These are phyloP conservation scores for Scrobipalpa costella DNA, from an alignment of 2,888 invertebrate genomes.

Conservation along the genomic window DNA sequence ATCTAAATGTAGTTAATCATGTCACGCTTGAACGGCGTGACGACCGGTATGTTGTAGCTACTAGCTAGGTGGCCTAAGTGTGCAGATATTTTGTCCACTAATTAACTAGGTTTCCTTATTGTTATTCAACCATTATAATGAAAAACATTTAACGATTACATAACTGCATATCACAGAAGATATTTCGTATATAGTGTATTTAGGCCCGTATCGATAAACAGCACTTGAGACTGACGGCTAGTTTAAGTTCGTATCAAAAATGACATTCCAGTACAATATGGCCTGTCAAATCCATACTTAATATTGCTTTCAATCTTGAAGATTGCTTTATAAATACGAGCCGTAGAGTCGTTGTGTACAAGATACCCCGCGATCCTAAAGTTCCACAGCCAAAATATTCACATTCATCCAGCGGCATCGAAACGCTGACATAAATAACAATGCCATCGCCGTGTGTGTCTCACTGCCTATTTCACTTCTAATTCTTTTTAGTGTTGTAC, in stretches of 20 bases:
- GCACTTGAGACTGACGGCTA: too few species aligned
- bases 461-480: constrained; percentile 55
- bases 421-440: constrained; percentile 32
- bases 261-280: too few species aligned
- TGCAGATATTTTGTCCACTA: constrained; percentile 47
- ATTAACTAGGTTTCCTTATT: constrained; percentile 53
- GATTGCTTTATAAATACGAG: too few species aligned
- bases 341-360: background rate
- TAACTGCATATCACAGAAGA: too few species aligned
- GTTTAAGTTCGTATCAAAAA: too few species aligned
- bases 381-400: constrained; percentile 22
- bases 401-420: constrained; percentile 25
- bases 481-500: constrained; percentile 62
- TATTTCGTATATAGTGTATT: too few species aligned
- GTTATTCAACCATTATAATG: too few species aligned
- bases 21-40: constrained; percentile 36
- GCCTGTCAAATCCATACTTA: too few species aligned
- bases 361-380: constrained; percentile 17
- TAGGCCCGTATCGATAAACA: too few species aligned
- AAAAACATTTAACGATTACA: too few species aligned
- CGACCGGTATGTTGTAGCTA: constrained; percentile 35
- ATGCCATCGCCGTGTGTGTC: constrained; percentile 52
- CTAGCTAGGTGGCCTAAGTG: constrained; percentile 26
- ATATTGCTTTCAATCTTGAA: too few species aligned
- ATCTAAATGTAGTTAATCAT: constrained; percentile 35